Evolutionary conservation across 2,888 invertebrate species (phyloP).

Genomic region (Drosophila acutilabella): DNA sequence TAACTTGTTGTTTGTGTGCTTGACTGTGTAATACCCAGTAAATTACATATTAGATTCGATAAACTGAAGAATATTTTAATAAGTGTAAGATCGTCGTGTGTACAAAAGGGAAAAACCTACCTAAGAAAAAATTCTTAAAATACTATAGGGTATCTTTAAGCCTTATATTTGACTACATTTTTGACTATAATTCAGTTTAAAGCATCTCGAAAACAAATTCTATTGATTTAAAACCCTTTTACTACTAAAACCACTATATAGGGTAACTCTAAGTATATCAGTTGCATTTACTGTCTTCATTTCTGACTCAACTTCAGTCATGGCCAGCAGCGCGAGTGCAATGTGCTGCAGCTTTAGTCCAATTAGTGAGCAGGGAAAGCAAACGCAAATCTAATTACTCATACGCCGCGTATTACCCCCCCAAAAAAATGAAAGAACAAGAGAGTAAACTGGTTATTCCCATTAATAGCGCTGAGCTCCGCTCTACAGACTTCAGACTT

Average conservation of each 20-base stretch:
- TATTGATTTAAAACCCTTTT: too few relatives aligned
- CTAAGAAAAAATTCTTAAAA: too few relatives aligned
- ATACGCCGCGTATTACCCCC: constrained; percentile 55
- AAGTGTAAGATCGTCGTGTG: too few relatives aligned
- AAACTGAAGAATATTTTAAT: too few relatives aligned
- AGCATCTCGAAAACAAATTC: too few relatives aligned
- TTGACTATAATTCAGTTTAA: neutral
- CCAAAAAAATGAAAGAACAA: constrained; percentile 12
- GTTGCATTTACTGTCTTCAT: neutral
- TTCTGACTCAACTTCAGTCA: constrained; percentile 4
- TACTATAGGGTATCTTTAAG: neutral
- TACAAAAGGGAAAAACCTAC: too few relatives aligned
- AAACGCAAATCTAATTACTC: constrained; percentile 70
- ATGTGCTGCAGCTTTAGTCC: constrained; percentile 49
- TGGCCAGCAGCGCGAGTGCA: constrained; percentile 4
- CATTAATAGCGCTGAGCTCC: constrained; percentile 8
- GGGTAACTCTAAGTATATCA: neutral
- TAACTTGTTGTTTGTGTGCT: neutral
- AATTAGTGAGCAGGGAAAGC: constrained; percentile 54
- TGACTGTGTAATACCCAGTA: constrained; percentile 1
- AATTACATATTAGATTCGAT: too few relatives aligned
- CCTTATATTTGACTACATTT: neutral
- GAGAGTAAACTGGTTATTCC: constrained; percentile 17
- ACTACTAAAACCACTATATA: neutral
- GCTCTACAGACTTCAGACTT: neutral